Evolutionary conservation across 2,888 invertebrate species (phyloP), one percentile per base, ranked within the genome.

Genomic region (Phengaris alcon): DNA sequence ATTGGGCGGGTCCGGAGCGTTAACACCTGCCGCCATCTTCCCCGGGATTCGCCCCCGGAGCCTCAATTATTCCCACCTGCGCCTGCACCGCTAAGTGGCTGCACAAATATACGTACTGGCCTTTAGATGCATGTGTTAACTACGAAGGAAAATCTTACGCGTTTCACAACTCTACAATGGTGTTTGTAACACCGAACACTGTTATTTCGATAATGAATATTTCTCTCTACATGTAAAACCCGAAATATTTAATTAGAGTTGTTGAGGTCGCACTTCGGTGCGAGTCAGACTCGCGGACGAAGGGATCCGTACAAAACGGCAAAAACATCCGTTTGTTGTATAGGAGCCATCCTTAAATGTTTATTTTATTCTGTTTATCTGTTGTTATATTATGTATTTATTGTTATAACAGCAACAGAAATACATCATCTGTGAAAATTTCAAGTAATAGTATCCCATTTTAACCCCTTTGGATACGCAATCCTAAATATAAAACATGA

Each of bases 1-100:
- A 89, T 87, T 90, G 93, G 92, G 92, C 93, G 93, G 92, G 89
- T 85, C 91, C 82, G 78, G 82, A 79, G 84, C 84, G 89, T 90
- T 92, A 91, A 89, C 93, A 93, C 92, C 91, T 92, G 92, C 85
- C 81, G 78, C 84, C 84, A 89, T 84, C 83, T 85, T 79, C 80
- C 79, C 77, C 77, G 75, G 84, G 85, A 85, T 87, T 85, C 85
- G 85, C 80, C 78, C 80, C 82, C 79, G 82, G 84, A 79, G 81
- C 48, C 81, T 82, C 82, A 83, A 81, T 81, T 82, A 83, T 84
- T 85, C 83, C 85, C 90, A 90, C 88, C 87, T 90, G 88, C 81
- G 81, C 76, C 64, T 77, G 76, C n/a, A 79, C 81, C 84, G 86
- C 84, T 81, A 86, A 87, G 85, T 85, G 80, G 78, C 79, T 80